Conservation (phyloP, 2,888 invertebrate genomes). For the Blomia tropicalis region DNA sequence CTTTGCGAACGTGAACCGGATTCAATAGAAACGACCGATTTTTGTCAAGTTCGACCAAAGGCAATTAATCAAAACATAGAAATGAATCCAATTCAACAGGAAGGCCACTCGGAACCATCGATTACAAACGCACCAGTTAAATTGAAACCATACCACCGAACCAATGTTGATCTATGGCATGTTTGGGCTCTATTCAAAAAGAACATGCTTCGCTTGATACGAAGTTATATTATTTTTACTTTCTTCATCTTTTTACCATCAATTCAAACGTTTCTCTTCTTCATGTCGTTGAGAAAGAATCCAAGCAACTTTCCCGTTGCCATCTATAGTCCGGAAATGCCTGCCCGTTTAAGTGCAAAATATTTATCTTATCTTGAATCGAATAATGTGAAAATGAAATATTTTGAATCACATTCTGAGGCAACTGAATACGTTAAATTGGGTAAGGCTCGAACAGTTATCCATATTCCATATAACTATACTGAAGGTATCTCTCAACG, state of each 20-base stretch:
- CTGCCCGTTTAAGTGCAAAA: constrained; percentile 2
- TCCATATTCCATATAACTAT: constrained; percentile 75
- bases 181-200: constrained; percentile 34
- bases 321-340: constrained; percentile 57
- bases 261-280: constrained; percentile 82
- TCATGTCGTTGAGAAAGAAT: constrained; percentile 73
- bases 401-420: constrained; percentile 41
- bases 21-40: neutral
- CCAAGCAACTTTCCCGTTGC: constrained; percentile 65
- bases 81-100: neutral
- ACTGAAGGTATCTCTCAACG: constrained; percentile 34
- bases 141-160: neutral
- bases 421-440: constrained; percentile 54
- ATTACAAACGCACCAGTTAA: neutral
- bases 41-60: neutral
- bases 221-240: constrained; percentile 49
- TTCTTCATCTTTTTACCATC: constrained; percentile 86
- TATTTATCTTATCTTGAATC: constrained; percentile 16
- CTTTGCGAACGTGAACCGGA: constrained; percentile 39
- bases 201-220: constrained; percentile 33
- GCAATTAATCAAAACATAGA: neutral
- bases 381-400: constrained; percentile 5
- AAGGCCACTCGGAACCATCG: neutral
- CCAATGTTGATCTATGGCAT: constrained; percentile 11
- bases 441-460: constrained; percentile 71